Evolutionary conservation across 2,797 vertebrate species (phyloP).

Genomic region (Amniataba percoides): DNA sequence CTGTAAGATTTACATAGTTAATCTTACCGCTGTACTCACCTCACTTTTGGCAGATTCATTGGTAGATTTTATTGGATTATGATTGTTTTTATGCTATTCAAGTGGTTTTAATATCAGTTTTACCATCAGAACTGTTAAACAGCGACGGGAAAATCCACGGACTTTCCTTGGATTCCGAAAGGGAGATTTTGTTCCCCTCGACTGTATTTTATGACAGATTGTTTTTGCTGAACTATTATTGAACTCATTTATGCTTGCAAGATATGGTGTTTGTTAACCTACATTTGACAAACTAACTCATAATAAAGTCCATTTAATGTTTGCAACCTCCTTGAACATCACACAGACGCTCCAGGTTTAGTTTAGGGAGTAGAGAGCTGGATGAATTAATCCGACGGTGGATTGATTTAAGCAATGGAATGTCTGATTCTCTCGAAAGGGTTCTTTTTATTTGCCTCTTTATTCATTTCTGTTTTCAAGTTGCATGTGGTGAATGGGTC

Average conservation of each 20-base stretch:
- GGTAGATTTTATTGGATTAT: slow-evolving; percentile 26
- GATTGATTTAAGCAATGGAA: slow-evolving; percentile 65
- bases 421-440: slow-evolving; percentile 56
- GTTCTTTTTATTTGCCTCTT: slow-evolving; percentile 56
- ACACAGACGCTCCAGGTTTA: slow-evolving; percentile 8
- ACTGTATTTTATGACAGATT: slow-evolving; percentile 19
- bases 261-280: slow-evolving; percentile 48
- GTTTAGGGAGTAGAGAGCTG: neutral
- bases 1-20: neutral
- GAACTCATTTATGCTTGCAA: slow-evolving; percentile 1
- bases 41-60: slow-evolving; percentile 33
- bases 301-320: slow-evolving; percentile 20
- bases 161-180: slow-evolving; percentile 49
- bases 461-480: slow-evolving; percentile 64
- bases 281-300: slow-evolving; percentile 40
- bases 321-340: slow-evolving; percentile 10
- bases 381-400: slow-evolving; percentile 53
- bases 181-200: slow-evolving; percentile 40
- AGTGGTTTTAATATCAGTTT: slow-evolving; percentile 51
- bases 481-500: slow-evolving; percentile 60
- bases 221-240: slow-evolving; percentile 38
- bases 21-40: neutral
- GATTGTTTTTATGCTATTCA: slow-evolving; percentile 32
- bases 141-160: slow-evolving; percentile 51
- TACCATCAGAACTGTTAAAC: slow-evolving; percentile 2